Conservation (phyloP, 2,113 vertebrate species). For the Cyanoliseus patagonus region DNA sequence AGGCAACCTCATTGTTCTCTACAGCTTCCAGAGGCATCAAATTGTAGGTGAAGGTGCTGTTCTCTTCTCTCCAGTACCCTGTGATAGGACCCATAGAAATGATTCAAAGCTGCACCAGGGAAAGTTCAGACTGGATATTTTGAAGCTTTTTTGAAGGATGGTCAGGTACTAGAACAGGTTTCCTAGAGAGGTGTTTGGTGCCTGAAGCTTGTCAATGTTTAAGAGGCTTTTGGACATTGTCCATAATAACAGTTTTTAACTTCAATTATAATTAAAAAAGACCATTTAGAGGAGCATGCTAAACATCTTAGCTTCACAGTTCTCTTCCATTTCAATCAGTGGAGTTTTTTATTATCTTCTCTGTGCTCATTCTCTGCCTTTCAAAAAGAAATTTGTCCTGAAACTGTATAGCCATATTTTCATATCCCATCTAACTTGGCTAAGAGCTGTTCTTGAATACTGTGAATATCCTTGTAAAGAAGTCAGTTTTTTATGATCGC, state of each 20-base stretch:
- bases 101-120: not conserved
- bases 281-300: not conserved
- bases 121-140: not conserved
- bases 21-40: not conserved
- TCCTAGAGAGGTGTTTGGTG: not conserved
- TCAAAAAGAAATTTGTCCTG: not conserved
- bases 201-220: not conserved
- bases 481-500: not conserved
- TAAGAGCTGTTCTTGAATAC: not conserved
- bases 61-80: not conserved
- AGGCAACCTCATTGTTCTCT: not conserved
- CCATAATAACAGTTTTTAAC: not conserved
- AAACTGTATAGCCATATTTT: not conserved
- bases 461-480: not conserved
- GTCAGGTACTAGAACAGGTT: not conserved
- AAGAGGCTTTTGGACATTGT: not conserved
- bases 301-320: not conserved
- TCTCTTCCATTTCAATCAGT: not conserved
- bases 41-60: not conserved
- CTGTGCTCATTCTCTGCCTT: not conserved
- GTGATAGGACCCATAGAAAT: fast-evolving
- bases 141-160: not conserved
- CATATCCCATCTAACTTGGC: not conserved
- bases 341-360: not conserved
- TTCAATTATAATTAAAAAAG: not conserved